Percentiles rank a stretch among this genome's conserved stretches.
Conservation (phyloP, 2,113 vertebrate species). For the Catharus bicknelli region DNA sequence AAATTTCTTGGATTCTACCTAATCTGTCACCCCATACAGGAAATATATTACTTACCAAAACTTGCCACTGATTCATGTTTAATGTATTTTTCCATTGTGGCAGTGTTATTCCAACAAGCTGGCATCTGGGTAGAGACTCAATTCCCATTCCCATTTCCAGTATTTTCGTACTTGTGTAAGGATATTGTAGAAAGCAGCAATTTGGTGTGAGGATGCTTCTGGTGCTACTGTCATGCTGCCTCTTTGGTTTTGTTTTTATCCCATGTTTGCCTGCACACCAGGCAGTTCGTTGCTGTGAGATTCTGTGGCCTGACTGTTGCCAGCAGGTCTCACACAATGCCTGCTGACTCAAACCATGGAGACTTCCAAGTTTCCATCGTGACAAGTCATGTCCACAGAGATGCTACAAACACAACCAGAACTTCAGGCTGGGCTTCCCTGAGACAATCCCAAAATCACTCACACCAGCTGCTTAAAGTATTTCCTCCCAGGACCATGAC, state of each 20-base stretch:
- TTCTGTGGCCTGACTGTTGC: neutral
- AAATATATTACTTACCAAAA: neutral
- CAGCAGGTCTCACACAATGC: neutral
- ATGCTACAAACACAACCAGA: neutral
- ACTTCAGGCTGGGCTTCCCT: neutral
- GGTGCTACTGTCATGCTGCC: neutral
- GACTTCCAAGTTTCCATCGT: rapidly evolving
- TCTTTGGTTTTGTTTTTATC: neutral
- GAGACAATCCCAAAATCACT: neutral
- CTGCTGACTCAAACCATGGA: neutral
- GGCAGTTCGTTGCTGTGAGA: neutral
- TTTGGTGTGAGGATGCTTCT: neutral
- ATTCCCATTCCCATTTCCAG: neutral
- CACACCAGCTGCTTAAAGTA: neutral
- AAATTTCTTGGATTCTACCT: neutral
- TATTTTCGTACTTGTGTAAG: neutral
- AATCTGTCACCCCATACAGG: neutral
- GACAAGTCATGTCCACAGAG: neutral
- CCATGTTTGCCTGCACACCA: neutral
- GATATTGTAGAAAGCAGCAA: neutral
- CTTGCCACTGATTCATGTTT: neutral
- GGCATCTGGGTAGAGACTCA: neutral
- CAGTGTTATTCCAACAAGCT: neutral
- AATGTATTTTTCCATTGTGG: neutral
- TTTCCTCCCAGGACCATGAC: neutral